A percentile compares a stretch with the other conserved stretches of the same genome.
Conservation (phyloP, 1,140 invertebrate species). For the Brachionus asplanchnoidis region DNA sequence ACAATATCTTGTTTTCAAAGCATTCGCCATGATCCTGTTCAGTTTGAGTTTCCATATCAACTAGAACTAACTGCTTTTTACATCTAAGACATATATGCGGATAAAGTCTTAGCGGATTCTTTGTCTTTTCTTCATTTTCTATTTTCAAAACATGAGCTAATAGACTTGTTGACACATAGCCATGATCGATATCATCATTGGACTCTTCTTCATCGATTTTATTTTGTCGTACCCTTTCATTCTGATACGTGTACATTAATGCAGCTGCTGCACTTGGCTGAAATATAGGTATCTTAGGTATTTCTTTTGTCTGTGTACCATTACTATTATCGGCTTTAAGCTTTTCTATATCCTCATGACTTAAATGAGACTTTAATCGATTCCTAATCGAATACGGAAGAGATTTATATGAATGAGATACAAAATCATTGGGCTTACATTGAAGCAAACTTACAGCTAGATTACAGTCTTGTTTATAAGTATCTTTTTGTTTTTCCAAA, state of each 20-base stretch:
- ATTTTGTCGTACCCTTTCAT: background rate
- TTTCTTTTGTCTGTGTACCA: background rate
- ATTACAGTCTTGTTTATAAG: conserved; percentile 87
- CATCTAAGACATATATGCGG: conserved; percentile 15
- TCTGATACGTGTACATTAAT: background rate
- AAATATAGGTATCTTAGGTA: conserved; percentile 24
- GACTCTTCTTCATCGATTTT: background rate
- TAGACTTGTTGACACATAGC: background rate
- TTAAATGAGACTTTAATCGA: conserved; percentile 64
- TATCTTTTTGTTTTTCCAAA: conserved; percentile 86
- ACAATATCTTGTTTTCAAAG: background rate
- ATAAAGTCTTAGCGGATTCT: background rate
- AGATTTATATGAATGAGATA: conserved; percentile 70
- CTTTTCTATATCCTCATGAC: conserved; percentile 53
- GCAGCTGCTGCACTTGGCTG: conserved; percentile 11
- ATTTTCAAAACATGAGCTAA: background rate
- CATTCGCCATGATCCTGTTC: background rate
- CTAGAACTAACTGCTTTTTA: background rate
- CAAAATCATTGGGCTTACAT: conserved; percentile 88
- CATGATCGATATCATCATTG: background rate
- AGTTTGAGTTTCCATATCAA: background rate
- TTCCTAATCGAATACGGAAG: conserved; percentile 81
- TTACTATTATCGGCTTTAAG: conserved; percentile 44
- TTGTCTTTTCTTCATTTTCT: background rate
- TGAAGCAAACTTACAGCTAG: conserved; percentile 86